Base-by-base conservation (phyloP, 2,113 vertebrate genomes). In the Caloenas nicobarica region DNA sequence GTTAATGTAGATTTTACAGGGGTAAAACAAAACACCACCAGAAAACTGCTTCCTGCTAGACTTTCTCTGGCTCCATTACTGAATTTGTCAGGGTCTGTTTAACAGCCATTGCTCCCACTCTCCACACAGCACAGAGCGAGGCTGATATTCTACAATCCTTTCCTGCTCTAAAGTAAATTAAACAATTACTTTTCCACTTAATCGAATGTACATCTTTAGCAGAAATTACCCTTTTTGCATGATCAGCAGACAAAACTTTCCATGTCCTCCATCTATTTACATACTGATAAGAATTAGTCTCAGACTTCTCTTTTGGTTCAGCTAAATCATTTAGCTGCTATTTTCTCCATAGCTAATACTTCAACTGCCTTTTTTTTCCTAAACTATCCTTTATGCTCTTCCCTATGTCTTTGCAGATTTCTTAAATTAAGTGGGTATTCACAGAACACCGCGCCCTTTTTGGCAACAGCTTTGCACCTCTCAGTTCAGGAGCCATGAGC, bases 61-160 rank as follows among this genome's bases (percentile, higher is more conserved):
- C 11, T 6, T 24, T 18, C 56, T 50, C 23, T 10, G 21, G 38
- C 60, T 84, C 33, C 25, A 6, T 16, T 7, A 5, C 44, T 9
- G 13, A 10, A 44, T 12, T 42, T n/a, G 40, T 6, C 56, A 14
- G 44, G 64, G 28, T 57, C 54, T 73, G 62, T 36, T 65, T 19
- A 71, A 16, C 44, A 89, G 70, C 50, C 81, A 5, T 7, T 38
- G 48, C 74, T 87, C 81, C 81, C 58, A 5, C 76, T 72, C 29
- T 8, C 29, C 34, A 3, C 2, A 0, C 40, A 44, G 78, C 78
- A 51, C 51, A 22, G 57, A 24, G 16, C 0, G 2, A 64, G 31
- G n/a, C 25, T 64, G 57, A n/a, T 5, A 6, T 1, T 15, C 62
- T 29, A 13, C 57, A 66, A 1, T 21, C 21, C 66, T 21, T 19